A percentile compares a stretch with the other conserved stretches of the same genome.
Conservation (phyloP, 2,888 invertebrate species). For the Folsomia candida region DNA sequence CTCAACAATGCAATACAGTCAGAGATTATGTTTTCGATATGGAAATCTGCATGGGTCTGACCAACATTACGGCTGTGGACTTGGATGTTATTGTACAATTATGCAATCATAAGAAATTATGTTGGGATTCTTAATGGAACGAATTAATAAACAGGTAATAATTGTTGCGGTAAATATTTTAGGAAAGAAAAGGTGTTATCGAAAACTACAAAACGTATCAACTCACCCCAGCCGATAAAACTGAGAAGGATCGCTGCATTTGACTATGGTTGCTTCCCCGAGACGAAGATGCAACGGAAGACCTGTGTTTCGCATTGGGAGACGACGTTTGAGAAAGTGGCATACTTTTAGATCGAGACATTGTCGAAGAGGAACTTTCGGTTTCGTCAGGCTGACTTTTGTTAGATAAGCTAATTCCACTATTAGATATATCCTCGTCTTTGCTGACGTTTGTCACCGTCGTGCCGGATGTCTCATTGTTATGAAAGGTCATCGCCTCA, state of each 20-base stretch:
- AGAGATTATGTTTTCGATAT: not conserved
- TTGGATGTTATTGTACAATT: too few species aligned
- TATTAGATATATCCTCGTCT: constrained; percentile 9
- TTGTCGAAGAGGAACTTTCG: constrained; percentile 8
- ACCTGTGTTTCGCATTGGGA: constrained; percentile 27
- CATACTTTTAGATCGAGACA: constrained; percentile 47
- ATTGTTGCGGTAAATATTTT: not conserved
- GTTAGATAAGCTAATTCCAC: not conserved
- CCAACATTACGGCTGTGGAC: too few species aligned
- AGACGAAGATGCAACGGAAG: constrained; percentile 4
- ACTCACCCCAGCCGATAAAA: constrained; percentile 46
- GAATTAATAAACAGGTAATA: too few species aligned
- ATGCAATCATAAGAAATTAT: too few species aligned
- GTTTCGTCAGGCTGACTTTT: not conserved
- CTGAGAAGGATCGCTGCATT: constrained; percentile 49
- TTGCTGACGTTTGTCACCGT: constrained; percentile 28
- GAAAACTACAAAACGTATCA: not conserved
- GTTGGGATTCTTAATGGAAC: too few species aligned
- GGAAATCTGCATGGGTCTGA: too few species aligned
- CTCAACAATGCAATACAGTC: not conserved
- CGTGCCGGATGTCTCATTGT: not conserved
- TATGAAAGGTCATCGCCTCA: not conserved
- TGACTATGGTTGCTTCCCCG: constrained; percentile 28
- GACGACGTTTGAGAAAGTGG: constrained; percentile 40
- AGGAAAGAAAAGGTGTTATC: not conserved